Conservation (phyloP, 2,888 invertebrate species). For the Drosophila ustulata region DNA sequence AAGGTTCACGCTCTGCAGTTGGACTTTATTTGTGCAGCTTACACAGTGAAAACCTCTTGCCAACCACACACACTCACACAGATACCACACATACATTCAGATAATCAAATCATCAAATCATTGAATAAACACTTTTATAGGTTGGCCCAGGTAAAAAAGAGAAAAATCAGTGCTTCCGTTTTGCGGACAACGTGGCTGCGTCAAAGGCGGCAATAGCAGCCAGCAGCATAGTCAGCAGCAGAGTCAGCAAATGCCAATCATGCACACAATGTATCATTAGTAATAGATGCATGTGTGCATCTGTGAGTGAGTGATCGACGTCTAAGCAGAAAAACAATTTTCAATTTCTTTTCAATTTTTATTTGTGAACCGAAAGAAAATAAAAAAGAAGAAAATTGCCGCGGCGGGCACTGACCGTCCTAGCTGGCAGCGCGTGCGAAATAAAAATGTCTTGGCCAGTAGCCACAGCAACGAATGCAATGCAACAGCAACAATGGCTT, state of each 20-base stretch:
- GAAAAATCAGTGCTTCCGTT: constrained; percentile 76
- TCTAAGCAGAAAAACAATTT: constrained; percentile 64
- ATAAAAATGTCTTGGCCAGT: constrained; percentile 78
- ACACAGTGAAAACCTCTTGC: constrained; percentile 51
- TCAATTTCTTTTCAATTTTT: constrained; percentile 77
- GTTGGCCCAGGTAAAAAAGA: constrained; percentile 44
- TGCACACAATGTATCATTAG: constrained; percentile 62
- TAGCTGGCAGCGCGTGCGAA: constrained; percentile 69
- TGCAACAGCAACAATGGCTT: constrained; percentile 29
- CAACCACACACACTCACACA: constrained; percentile 22
- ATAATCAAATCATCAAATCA: constrained; percentile 59
- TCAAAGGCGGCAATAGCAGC: constrained; percentile 40
- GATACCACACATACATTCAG: constrained; percentile 15
- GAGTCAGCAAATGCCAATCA: constrained; percentile 73
- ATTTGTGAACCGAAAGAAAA: constrained; percentile 52
- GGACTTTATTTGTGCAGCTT: constrained; percentile 65
- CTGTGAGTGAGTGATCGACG: constrained; percentile 9
- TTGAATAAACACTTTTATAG: constrained; percentile 66
- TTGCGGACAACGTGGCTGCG: constrained; percentile 63
- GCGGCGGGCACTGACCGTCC: constrained; percentile 39
- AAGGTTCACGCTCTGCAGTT: constrained; percentile 18
- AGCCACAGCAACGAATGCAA: constrained; percentile 47
- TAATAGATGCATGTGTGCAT: constrained; percentile 30
- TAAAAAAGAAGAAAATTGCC: constrained; percentile 38
- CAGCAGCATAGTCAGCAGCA: constrained; percentile 41